phyloP scores from a whole-genome alignment of 2,888 invertebrate species.

The Acronicta leporina region DNA sequence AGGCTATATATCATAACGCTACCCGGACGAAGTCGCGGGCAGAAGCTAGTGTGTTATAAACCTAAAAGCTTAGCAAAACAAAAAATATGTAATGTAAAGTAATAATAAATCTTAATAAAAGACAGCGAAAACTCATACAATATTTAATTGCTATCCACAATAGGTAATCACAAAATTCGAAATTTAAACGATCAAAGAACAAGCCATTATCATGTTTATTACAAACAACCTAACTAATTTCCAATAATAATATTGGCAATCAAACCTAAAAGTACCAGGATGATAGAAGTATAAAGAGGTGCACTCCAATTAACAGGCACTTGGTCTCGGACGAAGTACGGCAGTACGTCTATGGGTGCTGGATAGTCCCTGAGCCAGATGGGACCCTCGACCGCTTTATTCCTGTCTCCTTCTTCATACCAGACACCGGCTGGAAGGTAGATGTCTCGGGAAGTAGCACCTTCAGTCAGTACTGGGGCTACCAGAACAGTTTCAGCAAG shows the following conservation, averaged over 20 bases:
- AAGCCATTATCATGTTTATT: background rate
- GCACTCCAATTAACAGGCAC: constrained; percentile 44
- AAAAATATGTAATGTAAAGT: too few relatives aligned
- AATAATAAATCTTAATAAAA: too few relatives aligned
- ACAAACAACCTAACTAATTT: constrained; percentile 5
- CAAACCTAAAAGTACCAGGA: constrained; percentile 64
- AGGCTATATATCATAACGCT: too few relatives aligned
- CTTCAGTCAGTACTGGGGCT: constrained; percentile 92
- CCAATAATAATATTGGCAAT: constrained; percentile 46
- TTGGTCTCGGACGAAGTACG: constrained; percentile 89
- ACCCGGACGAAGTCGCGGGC: too few relatives aligned
- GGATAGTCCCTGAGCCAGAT: constrained; percentile 90
- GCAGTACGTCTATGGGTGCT: constrained; percentile 91
- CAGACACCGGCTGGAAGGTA: constrained; percentile 94
- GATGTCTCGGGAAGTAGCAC: constrained; percentile 90
- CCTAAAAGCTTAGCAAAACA: too few relatives aligned
- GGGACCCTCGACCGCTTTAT: constrained; percentile 87
- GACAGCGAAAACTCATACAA: too few relatives aligned
- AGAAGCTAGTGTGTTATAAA: too few relatives aligned
- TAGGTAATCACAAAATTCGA: too few relatives aligned
- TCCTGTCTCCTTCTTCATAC: constrained; percentile 89
- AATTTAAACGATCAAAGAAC: background rate
- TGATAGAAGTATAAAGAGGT: constrained; percentile 53
- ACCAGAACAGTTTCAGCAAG: constrained; percentile 93
- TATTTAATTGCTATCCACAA: too few relatives aligned